A percentile compares a stretch with the other conserved stretches of the same genome.
phyloP scores from a whole-genome alignment of 2,888 invertebrate genomes.

The Hypomecis atomaria region DNA sequence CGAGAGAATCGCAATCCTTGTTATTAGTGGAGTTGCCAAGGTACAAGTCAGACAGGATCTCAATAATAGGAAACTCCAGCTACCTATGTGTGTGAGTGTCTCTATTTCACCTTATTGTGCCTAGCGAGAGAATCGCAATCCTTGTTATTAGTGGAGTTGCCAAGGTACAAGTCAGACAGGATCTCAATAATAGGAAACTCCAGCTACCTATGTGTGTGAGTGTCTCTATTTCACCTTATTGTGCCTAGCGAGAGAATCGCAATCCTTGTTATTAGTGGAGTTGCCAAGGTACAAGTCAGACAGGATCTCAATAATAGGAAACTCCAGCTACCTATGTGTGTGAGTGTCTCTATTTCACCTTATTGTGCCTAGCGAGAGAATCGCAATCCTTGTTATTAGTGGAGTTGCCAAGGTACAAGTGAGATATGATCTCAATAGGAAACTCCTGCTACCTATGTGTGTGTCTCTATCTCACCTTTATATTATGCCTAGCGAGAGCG shows the following conservation, averaged over 20 bases:
- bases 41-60: slow-evolving; percentile 96
- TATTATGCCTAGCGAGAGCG: slow-evolving; percentile 94
- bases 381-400: slow-evolving; percentile 96
- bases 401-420: slow-evolving; percentile 97
- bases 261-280: slow-evolving; percentile 96
- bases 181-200: no score
- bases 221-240: slow-evolving; percentile 86
- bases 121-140: slow-evolving; percentile 95
- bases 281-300: slow-evolving; percentile 97
- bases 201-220: no score
- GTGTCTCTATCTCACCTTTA: slow-evolving; percentile 85
- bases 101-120: slow-evolving; percentile 89
- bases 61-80: slow-evolving; percentile 96
- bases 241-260: slow-evolving; percentile 93
- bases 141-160: slow-evolving; percentile 97
- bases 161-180: slow-evolving; percentile 96
- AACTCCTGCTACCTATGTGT: no score
- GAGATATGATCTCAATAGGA: no score
- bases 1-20: slow-evolving; percentile 94
- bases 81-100: slow-evolving; percentile 84
- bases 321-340: no score
- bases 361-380: slow-evolving; percentile 93
- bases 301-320: no score
- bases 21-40: slow-evolving; percentile 98
- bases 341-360: slow-evolving; percentile 75